phyloP scores from a whole-genome alignment of 2,797 vertebrate genomes.

The Phaenicophaeus curvirostris region DNA sequence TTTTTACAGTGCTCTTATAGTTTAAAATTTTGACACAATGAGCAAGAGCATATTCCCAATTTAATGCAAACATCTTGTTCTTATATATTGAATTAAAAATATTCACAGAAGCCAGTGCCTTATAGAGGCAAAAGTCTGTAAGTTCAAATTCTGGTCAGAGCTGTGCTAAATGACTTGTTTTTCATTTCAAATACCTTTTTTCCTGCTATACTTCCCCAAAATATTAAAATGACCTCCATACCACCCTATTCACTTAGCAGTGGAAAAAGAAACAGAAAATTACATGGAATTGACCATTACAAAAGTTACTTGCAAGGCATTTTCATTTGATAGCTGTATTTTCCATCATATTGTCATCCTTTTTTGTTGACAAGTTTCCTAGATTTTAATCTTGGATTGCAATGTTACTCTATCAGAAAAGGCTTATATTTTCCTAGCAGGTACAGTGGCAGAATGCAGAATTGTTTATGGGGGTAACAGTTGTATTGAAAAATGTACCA shows the following conservation, averaged over 20 bases:
- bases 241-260: background rate
- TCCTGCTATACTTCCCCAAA: constrained; percentile 55
- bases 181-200: constrained; percentile 40
- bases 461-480: background rate
- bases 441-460: constrained; percentile 42
- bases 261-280: constrained; percentile 52
- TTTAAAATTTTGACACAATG: background rate
- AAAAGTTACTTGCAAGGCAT: constrained; percentile 66
- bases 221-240: constrained; percentile 70
- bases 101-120: background rate
- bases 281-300: constrained; percentile 48
- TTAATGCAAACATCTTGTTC: background rate
- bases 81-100: constrained; percentile 19
- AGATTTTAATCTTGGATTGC: constrained; percentile 76
- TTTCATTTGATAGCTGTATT: constrained; percentile 69
- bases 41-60: background rate
- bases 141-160: background rate
- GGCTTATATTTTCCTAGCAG: constrained; percentile 54
- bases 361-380: constrained; percentile 69
- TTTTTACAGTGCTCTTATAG: background rate
- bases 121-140: background rate
- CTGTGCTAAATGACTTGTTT: constrained; percentile 17
- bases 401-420: constrained; percentile 66
- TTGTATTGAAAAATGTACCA: constrained; percentile 65
- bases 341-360: constrained; percentile 61